Percentiles rank a stretch among this genome's conserved stretches.
Evolutionary conservation across 2,797 vertebrate genomes (phyloP).

Genomic region (Thalassophryne amazonica): DNA sequence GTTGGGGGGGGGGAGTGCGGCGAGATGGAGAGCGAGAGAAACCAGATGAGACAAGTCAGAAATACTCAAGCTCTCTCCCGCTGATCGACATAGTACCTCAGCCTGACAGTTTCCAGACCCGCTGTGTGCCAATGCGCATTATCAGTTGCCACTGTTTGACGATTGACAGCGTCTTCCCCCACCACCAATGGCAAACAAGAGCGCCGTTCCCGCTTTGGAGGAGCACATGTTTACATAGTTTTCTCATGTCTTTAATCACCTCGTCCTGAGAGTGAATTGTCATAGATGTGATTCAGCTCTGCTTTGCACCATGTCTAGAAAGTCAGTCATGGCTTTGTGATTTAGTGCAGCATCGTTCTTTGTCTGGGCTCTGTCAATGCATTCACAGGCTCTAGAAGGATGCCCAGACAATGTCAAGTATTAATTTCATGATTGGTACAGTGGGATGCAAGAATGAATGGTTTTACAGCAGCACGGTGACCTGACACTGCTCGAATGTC

Average conservation of each 20-base stretch:
- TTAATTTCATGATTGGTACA: too few relatives aligned
- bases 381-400: slow-evolving; percentile 28
- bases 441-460: too few relatives aligned
- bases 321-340: slow-evolving; percentile 32
- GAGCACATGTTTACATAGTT: slow-evolving; percentile 28
- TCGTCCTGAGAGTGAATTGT: slow-evolving; percentile 20
- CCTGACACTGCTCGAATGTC: too few relatives aligned
- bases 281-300: slow-evolving; percentile 20
- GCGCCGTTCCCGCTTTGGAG: slow-evolving; percentile 5
- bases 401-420: too few relatives aligned
- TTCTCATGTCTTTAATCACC: slow-evolving; percentile 27
- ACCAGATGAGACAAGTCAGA: slow-evolving; percentile 57
- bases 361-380: slow-evolving; percentile 32
- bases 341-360: slow-evolving; percentile 55
- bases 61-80: slow-evolving; percentile 35
- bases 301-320: slow-evolving; percentile 25
- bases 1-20: neutral
- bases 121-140: slow-evolving; percentile 40
- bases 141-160: slow-evolving; percentile 28
- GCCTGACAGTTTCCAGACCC: slow-evolving; percentile 50
- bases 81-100: slow-evolving; percentile 49
- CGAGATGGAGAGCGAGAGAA: slow-evolving; percentile 46
- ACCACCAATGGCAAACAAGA: slow-evolving; percentile 13
- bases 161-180: slow-evolving; percentile 11
- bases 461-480: too few relatives aligned